Conservation (phyloP, 1,140 invertebrate species). For the Listronotus oregonensis region DNA sequence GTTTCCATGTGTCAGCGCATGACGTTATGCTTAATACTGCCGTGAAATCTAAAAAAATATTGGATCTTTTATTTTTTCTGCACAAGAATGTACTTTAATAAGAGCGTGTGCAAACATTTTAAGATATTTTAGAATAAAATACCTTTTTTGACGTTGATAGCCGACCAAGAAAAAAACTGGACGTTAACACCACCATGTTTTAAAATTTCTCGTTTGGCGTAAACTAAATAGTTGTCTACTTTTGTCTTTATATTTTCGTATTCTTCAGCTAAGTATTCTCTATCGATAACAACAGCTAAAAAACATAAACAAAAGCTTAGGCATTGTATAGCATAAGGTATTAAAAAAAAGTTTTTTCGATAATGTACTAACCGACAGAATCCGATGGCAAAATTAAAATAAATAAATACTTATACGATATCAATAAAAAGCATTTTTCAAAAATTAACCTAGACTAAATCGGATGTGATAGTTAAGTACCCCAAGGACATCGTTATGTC, state of each 20-base stretch:
- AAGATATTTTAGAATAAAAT: no score
- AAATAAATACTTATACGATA: no score
- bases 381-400: no score
- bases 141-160: conserved; percentile 70
- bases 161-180: conserved; percentile 66
- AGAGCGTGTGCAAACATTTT: no score
- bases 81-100: conserved; percentile 6
- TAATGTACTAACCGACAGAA: no score
- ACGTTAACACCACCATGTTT: conserved; percentile 67
- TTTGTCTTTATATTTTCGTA: conserved; percentile 61
- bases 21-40: conserved; percentile 71
- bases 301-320: conserved; percentile 14
- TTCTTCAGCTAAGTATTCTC: conserved; percentile 63
- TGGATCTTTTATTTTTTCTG: conserved; percentile 4
- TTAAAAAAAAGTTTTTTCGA: no score
- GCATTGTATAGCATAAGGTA: no score
- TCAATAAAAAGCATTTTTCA: no score
- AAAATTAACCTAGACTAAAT: no score
- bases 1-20: conserved; percentile 70
- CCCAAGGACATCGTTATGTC: no score
- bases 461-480: no score
- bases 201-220: conserved; percentile 64
- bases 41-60: conserved; percentile 64
- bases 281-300: conserved; percentile 67
- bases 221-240: conserved; percentile 65